phyloP scores from a whole-genome alignment of 2,113 vertebrate species.

The Scatophagus argus region DNA sequence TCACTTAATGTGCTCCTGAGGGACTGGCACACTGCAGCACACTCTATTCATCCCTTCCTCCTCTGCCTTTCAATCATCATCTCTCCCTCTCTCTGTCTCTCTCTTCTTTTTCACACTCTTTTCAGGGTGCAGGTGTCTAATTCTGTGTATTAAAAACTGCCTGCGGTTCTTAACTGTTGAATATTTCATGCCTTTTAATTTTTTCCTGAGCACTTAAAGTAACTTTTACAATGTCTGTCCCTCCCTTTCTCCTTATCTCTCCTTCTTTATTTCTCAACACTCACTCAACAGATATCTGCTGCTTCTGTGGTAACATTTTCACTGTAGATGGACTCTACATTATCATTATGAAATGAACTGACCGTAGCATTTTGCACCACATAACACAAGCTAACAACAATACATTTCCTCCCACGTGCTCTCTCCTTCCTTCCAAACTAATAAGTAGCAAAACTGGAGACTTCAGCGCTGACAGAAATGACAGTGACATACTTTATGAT shows the following conservation, averaged over 20 bases:
- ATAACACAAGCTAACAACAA: constrained; percentile 31
- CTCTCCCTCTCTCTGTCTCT: constrained; percentile 13
- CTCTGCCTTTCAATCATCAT: constrained; percentile 60
- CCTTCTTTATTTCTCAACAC: constrained; percentile 27
- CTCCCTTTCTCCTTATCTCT: constrained; percentile 35
- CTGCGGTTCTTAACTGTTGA: constrained; percentile 65
- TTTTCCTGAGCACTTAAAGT: constrained; percentile 55
- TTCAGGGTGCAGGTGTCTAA: constrained; percentile 62
- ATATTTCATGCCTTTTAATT: constrained; percentile 79
- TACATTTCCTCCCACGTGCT: constrained; percentile 29
- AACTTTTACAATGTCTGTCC: constrained; percentile 53
- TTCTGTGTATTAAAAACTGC: constrained; percentile 72
- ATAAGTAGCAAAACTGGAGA: constrained; percentile 12
- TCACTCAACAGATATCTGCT: constrained; percentile 44
- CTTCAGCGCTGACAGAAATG: constrained; percentile 10
- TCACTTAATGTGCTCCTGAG: constrained; percentile 77
- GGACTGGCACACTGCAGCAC: constrained; percentile 69
- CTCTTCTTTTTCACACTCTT: constrained; percentile 52
- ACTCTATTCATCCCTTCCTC: constrained; percentile 54
- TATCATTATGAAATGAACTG: constrained; percentile 39
- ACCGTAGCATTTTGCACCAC: constrained; percentile 8
- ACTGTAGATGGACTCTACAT: constrained; percentile 8
- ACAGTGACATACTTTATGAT: constrained; percentile 42
- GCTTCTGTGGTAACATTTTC: constrained; percentile 41
- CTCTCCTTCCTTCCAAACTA: constrained; percentile 15